phyloP scores from a whole-genome alignment of 2,888 invertebrate species.

The Dendrolimus houi region DNA sequence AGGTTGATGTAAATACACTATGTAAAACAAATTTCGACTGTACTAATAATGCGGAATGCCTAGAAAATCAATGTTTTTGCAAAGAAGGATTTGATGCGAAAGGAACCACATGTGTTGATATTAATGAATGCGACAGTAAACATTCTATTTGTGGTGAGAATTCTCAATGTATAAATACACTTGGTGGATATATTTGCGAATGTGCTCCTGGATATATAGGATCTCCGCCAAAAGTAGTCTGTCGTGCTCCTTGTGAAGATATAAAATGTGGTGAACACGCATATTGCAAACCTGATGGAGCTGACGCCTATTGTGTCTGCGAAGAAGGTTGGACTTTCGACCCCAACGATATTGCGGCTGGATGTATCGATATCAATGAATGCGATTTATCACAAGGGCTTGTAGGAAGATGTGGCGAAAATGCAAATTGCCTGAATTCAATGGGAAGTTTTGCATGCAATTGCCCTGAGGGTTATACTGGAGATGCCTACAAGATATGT shows the following conservation, averaged over 20 bases:
- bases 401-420: conserved; percentile 88
- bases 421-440: conserved; percentile 87
- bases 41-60: conserved; percentile 93
- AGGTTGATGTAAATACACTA: conserved; percentile 89
- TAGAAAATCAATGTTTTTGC: conserved; percentile 92
- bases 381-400: conserved; percentile 87
- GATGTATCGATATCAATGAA: conserved; percentile 95
- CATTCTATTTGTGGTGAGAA: conserved; percentile 81
- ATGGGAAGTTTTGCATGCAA: conserved; percentile 88
- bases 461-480: conserved; percentile 90
- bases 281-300: conserved; percentile 91
- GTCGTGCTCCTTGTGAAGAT: conserved; percentile 94
- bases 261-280: conserved; percentile 93
- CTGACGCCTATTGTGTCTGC: conserved; percentile 93
- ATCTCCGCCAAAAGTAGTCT: conserved; percentile 85
- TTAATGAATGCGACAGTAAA: conserved; percentile 84
- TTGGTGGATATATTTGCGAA: conserved; percentile 88
- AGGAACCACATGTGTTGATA: conserved; percentile 86
- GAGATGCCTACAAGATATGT: conserved; percentile 89
- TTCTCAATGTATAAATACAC: conserved; percentile 85
- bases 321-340: conserved; percentile 96
- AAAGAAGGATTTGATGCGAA: conserved; percentile 89
- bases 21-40: conserved; percentile 94
- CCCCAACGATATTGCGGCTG: conserved; percentile 91
- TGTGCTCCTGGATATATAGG: conserved; percentile 90